Evolutionary conservation across 1,140 invertebrate species (phyloP), one percentile per base, ranked within the genome.

Genomic region (Calliphora vicina): DNA sequence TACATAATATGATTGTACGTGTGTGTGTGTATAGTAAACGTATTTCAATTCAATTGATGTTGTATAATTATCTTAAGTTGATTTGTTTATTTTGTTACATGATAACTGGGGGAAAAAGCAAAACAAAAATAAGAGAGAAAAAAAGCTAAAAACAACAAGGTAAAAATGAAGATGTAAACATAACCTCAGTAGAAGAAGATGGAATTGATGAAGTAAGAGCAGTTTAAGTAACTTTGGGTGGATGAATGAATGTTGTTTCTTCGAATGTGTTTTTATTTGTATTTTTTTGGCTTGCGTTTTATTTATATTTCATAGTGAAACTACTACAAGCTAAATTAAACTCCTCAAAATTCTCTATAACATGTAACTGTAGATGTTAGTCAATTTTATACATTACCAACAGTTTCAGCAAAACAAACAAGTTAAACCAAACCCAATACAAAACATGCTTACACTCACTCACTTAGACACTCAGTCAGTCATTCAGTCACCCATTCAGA

Each of bases 11-110:
- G 35, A 8, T 8, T 35, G 35, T 35, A 10, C 10, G 35, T 35
- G 10, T 35, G 13, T 50, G 10, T 50, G 15, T 17, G 45, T 50
- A 17, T 13, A 50, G 45, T n/a, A 50, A 50, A 50, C 45, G 45
- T 45, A 67, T 15, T 29, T 74, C 71, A 82, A 82, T 43, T 45
- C 86, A 87, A 88, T 87, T 88, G 88, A 88, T 88, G 86, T 87
- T 87, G 86, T 88, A 86, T 88, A 87, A 87, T 88, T 88, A 88
- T 88, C 88, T 87, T 87, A 88, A 88, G 87, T 88, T 88, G 87
- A 87, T 88, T 88, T 88, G 87, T 88, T 88, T 88, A 88, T 87
- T 88, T 88, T 87, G 27, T 82, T 42, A 20, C 26, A 35, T 71
- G 61, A 57, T 57, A 57, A 57, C 50, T 57, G 15, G 61, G 61